Base-by-base conservation (phyloP, 1,140 invertebrate genomes). In the Lithobius niger region DNA sequence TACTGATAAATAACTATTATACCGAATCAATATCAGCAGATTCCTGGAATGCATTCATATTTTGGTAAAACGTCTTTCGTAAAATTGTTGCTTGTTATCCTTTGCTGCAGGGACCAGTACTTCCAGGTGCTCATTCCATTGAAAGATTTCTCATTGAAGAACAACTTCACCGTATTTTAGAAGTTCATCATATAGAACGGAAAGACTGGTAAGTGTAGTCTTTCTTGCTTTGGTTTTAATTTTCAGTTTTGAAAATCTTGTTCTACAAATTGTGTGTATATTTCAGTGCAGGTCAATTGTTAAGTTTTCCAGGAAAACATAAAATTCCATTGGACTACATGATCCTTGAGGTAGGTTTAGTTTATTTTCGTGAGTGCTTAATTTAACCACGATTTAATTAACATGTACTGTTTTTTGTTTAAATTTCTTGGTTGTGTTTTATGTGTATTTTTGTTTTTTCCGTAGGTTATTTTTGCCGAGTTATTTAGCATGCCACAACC, bases 111-210 rank as follows among this genome's bases (percentile, higher is more conserved):
- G 76, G 73, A 16, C 72, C 72, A 43, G 69, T 77, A 31, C 72
- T 99, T 40, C 95, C 96, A 1, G 94, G 92, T 26, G 86, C 88
- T 51, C 93, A 98, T 75, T 89, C 94, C 0, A 97, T 99, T 59
- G 97, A 99, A 71, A 77, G 96, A 61, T 99, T 94, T 71, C 74
- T 99, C 1, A 96, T 99, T 65, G 97, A 99, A 72, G 93, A 98
- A 69, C 93, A 99, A 70, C 72, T 99, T 3, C 82, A 87, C 64
- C 88, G 92, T 60, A 97, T 98, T 42, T 81, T 99, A 57, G 83
- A 92, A 67, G 86, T 86, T 60, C 82, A 93, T 73, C 82, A 84
- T 65, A 69, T 81, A 3, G 93, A 97, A 69, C 76, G 94, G 55
- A 96, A 97, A 74, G 88, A 95, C 66, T 97, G 94, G 83, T 86